These are phyloP conservation scores for Neoarius graeffei DNA, from an alignment of 2,113 vertebrate genomes.

Conservation along the genomic window DNA sequence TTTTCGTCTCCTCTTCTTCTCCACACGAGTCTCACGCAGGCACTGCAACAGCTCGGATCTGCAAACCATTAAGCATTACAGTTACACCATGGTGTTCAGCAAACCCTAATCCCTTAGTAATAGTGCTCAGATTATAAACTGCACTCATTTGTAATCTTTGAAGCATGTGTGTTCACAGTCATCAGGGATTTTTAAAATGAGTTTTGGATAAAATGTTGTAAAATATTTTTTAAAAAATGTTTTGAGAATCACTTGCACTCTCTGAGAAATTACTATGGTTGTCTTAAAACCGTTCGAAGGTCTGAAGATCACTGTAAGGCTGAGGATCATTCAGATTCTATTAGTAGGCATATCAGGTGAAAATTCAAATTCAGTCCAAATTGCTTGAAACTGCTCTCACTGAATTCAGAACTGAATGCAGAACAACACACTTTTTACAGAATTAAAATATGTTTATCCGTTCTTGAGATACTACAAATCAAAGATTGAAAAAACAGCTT, in stretches of 20 bases:
- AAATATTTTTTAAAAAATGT: background rate
- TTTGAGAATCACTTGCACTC: background rate
- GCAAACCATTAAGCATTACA: background rate
- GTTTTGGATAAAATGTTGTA: background rate
- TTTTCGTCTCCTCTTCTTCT: slow-evolving; percentile 88
- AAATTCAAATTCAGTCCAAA: too few relatives aligned
- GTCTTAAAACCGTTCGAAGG: background rate
- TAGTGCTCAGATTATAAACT: background rate
- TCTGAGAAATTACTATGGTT: background rate
- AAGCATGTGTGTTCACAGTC: background rate
- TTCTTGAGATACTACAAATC: too few relatives aligned
- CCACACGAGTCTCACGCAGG: slow-evolving; percentile 86
- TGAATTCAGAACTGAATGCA: too few relatives aligned
- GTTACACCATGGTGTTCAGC: background rate
- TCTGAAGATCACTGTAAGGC: background rate
- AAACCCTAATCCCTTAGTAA: background rate
- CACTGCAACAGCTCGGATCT: slow-evolving; percentile 89
- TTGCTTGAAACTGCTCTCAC: too few relatives aligned
- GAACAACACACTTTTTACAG: too few relatives aligned
- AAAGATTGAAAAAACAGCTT: too few relatives aligned
- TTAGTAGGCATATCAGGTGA: too few relatives aligned
- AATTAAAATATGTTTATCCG: too few relatives aligned
- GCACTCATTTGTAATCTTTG: background rate
- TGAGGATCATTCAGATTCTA: background rate
- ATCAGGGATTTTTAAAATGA: background rate